Percentiles rank a stretch among this genome's conserved stretches.
Conservation (phyloP, 2,113 vertebrate species). For the Platichthys flesus region DNA sequence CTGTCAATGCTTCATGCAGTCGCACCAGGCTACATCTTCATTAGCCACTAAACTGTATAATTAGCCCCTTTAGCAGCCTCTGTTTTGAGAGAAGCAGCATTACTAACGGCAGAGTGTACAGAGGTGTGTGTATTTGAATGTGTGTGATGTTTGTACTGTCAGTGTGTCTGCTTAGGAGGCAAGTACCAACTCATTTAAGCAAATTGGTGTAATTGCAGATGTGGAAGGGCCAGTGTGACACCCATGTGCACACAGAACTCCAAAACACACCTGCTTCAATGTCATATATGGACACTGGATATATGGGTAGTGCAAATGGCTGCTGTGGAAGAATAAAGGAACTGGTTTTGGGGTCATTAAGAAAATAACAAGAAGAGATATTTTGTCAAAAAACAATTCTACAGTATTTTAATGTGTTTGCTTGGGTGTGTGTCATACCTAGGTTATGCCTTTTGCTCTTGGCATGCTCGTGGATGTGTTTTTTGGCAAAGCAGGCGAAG, state of each 20-base stretch:
- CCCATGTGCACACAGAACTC: not conserved
- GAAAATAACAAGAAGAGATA: no score
- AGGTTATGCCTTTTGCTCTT: constrained; percentile 98
- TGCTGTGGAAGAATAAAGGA: no score
- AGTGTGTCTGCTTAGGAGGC: not conserved
- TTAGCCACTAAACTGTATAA: constrained; percentile 50
- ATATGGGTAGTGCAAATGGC: not conserved
- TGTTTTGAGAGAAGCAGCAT: constrained; percentile 37
- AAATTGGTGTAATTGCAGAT: constrained; percentile 26
- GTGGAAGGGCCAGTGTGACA: not conserved
- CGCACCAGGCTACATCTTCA: constrained; percentile 19
- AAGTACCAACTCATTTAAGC: constrained; percentile 1
- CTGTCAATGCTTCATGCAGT: not conserved
- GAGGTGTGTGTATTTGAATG: not conserved
- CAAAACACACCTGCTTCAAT: not conserved
- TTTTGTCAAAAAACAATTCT: no score
- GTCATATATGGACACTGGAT: not conserved
- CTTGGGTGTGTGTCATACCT: constrained; percentile 82
- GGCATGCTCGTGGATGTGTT: constrained; percentile 98
- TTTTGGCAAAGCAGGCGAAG: constrained; percentile 98
- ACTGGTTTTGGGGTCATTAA: no score
- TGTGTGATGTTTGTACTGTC: not conserved
- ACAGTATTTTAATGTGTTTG: not conserved
- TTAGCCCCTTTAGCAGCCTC: constrained; percentile 46
- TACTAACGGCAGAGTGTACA: not conserved